Conservation (phyloP, 1,140 invertebrate genomes). For the Hesperophylax magnus region DNA sequence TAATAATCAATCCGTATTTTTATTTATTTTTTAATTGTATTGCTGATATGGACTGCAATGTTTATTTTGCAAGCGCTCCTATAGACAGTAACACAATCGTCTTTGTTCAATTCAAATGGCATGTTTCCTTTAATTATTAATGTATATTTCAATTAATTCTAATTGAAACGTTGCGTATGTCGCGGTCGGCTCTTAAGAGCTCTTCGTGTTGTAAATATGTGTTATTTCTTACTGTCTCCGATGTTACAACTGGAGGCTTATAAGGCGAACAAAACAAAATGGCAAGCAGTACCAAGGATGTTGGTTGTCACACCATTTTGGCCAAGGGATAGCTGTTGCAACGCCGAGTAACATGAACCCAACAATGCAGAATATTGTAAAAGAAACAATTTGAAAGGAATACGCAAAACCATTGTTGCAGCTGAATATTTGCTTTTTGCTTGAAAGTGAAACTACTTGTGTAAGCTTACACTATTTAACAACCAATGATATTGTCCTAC, state of each 20-base stretch:
- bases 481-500: too few relatives aligned
- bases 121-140: background rate
- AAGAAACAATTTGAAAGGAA: background rate
- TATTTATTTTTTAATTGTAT: too few relatives aligned
- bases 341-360: slow-evolving; percentile 13
- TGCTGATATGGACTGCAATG: too few relatives aligned
- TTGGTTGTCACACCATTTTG: slow-evolving; percentile 13
- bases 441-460: background rate
- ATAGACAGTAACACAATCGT: slow-evolving; percentile 14
- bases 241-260: background rate
- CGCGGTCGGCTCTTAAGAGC: background rate
- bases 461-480: too few relatives aligned
- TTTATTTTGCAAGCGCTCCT: too few relatives aligned
- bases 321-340: slow-evolving; percentile 13
- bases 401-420: background rate
- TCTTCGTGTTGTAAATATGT: slow-evolving; percentile 13
- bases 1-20: too few relatives aligned
- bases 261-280: slow-evolving; percentile 20
- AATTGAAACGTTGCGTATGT: slow-evolving; percentile 31
- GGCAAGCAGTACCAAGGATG: background rate
- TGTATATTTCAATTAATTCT: slow-evolving; percentile 31
- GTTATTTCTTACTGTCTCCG: background rate
- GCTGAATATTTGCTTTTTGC: background rate
- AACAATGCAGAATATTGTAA: slow-evolving; percentile 2
- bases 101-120: background rate